A percentile compares a stretch with the other conserved stretches of the same genome.
These are phyloP conservation scores for Botia kubotai DNA, from an alignment of 2,797 vertebrate genomes.

Conservation along the genomic window DNA sequence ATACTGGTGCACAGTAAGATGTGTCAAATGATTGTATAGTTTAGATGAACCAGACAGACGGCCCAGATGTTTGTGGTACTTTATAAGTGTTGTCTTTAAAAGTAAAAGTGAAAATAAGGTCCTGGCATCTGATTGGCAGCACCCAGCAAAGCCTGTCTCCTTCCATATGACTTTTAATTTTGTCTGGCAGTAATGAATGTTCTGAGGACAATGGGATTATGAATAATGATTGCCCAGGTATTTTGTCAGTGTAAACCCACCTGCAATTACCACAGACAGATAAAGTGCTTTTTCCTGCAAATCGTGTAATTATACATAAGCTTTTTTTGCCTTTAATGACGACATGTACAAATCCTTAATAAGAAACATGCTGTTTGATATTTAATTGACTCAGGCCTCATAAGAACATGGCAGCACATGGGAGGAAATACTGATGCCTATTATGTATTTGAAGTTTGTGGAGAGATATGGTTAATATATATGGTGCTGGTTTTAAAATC, in stretches of 20 bases:
- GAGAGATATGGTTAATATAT: too few species aligned
- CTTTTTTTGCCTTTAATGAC: conserved; percentile 23
- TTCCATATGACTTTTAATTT: too few species aligned
- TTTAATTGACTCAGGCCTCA: conserved; percentile 11
- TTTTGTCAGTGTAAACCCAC: conserved; percentile 29
- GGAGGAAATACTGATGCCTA: not conserved
- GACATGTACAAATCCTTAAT: conserved; percentile 9
- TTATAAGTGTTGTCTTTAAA: too few species aligned
- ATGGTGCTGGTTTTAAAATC: too few species aligned
- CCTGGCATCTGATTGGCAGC: too few species aligned
- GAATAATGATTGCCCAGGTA: conserved; percentile 45
- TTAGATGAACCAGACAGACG: too few species aligned
- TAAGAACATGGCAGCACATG: not conserved
- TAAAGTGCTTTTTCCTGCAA: conserved; percentile 15
- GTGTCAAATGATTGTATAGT: too few species aligned
- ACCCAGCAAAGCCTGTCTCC: too few species aligned
- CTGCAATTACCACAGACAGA: conserved; percentile 39
- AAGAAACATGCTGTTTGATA: conserved; percentile 36
- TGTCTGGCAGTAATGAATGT: not conserved
- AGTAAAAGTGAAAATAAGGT: too few species aligned
- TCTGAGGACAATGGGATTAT: conserved; percentile 27
- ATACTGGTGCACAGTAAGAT: too few species aligned
- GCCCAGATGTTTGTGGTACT: too few species aligned
- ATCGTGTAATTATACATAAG: conserved; percentile 33
- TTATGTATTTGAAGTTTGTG: not conserved